phyloP scores from a whole-genome alignment of 2,888 invertebrate genomes.

The Unio delphinus region DNA sequence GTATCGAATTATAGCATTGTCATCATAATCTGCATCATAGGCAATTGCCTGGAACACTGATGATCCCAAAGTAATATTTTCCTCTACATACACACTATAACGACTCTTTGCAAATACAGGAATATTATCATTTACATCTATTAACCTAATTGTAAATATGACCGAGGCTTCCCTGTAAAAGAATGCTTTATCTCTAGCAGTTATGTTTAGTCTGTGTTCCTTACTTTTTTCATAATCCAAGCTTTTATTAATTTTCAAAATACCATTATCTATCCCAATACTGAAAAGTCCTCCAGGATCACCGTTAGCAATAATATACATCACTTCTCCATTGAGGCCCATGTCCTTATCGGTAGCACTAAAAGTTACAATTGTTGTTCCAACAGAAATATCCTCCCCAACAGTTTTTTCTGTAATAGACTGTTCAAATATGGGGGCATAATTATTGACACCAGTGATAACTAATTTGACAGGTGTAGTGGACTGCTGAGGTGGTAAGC shows the following conservation, averaged over 20 bases:
- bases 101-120: constrained; percentile 86
- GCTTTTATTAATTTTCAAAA: constrained; percentile 83
- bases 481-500: constrained; percentile 88
- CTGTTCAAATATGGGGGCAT: constrained; percentile 85
- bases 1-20: constrained; percentile 89
- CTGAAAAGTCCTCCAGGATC: constrained; percentile 86
- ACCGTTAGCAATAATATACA: constrained; percentile 78
- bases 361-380: constrained; percentile 85
- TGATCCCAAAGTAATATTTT: constrained; percentile 85
- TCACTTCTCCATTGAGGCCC: constrained; percentile 91
- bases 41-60: constrained; percentile 79
- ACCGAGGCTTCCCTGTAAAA: constrained; percentile 84
- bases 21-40: constrained; percentile 88
- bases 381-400: constrained; percentile 90
- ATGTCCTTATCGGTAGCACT: constrained; percentile 87
- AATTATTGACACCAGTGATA: constrained; percentile 85
- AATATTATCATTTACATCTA: constrained; percentile 90
- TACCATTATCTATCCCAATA: constrained; percentile 84
- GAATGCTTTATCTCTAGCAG: constrained; percentile 89
- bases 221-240: constrained; percentile 90
- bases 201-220: constrained; percentile 89
- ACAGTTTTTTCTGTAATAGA: constrained; percentile 85
- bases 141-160: constrained; percentile 86
- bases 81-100: constrained; percentile 85
- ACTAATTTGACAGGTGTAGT: constrained; percentile 77